Conservation (phyloP, 2,797 vertebrate species). For the Coracias cyanogaster region DNA sequence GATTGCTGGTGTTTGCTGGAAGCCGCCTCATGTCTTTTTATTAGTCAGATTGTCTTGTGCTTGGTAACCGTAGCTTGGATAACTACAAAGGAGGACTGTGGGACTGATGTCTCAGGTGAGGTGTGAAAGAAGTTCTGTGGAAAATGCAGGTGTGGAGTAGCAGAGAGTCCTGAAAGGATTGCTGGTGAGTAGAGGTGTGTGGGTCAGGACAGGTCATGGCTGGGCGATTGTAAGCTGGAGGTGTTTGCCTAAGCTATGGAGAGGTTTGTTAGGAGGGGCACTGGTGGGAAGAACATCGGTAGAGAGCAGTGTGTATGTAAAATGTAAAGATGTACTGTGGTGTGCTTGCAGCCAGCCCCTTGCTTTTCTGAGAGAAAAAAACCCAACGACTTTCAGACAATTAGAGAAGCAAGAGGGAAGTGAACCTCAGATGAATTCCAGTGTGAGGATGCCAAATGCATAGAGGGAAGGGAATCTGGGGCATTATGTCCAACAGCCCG, state of each 20-base stretch:
- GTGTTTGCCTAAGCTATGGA: background rate
- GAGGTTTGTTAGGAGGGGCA: background rate
- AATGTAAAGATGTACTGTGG: background rate
- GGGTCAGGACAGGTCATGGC: background rate
- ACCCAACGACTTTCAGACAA: background rate
- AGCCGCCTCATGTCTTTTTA: background rate
- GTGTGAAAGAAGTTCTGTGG: background rate
- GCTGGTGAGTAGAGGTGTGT: background rate
- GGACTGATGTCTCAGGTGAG: background rate
- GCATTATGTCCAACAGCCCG: background rate
- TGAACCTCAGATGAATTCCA: background rate
- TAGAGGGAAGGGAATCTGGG: background rate
- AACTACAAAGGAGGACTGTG: background rate
- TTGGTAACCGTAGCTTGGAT: background rate
- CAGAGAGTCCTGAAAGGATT: background rate
- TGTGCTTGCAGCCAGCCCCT: background rate
- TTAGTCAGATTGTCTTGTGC: background rate
- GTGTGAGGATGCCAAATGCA: background rate
- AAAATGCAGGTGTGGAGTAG: background rate
- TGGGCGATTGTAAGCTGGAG: background rate
- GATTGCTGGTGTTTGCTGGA: background rate
- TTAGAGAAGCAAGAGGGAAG: background rate
- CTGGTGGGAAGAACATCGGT: background rate
- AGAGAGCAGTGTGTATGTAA: fast-evolving
- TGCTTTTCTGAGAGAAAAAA: background rate